These are phyloP conservation scores for Vanessa cardui DNA, from an alignment of 2,888 invertebrate genomes.

Conservation along the genomic window DNA sequence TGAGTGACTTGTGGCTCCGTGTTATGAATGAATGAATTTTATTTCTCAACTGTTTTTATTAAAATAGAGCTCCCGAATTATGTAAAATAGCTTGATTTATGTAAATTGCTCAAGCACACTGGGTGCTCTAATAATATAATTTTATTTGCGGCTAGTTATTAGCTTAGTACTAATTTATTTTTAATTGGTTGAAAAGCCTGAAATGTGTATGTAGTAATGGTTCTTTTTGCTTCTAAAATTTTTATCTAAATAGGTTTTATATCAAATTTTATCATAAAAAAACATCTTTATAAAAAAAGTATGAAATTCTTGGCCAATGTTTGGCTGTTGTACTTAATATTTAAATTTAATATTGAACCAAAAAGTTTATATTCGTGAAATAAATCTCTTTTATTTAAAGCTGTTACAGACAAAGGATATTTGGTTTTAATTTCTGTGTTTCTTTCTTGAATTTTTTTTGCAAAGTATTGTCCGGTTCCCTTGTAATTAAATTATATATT, in stretches of 20 bases:
- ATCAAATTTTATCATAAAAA: not conserved
- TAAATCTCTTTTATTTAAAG: conserved; percentile 15
- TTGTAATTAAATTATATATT: too few relatives aligned
- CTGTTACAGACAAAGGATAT: conserved; percentile 16
- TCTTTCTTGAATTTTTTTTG: conserved; percentile 12
- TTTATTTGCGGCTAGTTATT: conserved; percentile 18
- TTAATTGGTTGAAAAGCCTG: not conserved
- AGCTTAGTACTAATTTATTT: not conserved
- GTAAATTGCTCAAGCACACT: conserved; percentile 38
- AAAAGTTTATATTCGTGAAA: not conserved
- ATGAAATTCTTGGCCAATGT: too few relatives aligned
- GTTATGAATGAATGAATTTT: conserved; percentile 67
- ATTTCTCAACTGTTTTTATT: conserved; percentile 42
- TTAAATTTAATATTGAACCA: too few relatives aligned
- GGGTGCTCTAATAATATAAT: conserved; percentile 28
- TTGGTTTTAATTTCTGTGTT: conserved; percentile 14
- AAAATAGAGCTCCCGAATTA: conserved; percentile 36
- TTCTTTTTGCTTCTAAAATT: not conserved
- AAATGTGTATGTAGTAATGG: not conserved
- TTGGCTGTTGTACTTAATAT: too few relatives aligned
- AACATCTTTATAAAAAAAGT: too few relatives aligned
- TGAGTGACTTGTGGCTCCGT: conserved; percentile 62
- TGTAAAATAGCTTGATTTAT: conserved; percentile 39
- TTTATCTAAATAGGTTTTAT: not conserved
- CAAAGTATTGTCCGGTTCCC: not conserved